Evolutionary conservation across 2,113 vertebrate species (phyloP).

Genomic region (Sardina pilchardus): DNA sequence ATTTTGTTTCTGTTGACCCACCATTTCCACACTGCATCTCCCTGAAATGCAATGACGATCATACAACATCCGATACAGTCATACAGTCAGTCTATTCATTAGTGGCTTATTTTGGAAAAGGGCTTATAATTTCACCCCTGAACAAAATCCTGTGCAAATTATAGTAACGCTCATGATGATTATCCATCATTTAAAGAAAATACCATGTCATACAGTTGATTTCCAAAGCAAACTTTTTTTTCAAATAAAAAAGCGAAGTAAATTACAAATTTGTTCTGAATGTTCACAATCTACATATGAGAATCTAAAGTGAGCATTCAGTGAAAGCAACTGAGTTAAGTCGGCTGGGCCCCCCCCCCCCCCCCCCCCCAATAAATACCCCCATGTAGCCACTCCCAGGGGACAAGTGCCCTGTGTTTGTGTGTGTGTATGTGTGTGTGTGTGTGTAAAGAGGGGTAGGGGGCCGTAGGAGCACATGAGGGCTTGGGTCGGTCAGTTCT

Average conservation of each 20-base stretch:
- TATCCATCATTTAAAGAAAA: background rate
- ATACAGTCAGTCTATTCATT: background rate
- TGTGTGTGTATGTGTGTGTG: conserved; percentile 1
- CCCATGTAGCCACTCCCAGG: background rate
- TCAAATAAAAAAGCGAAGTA: background rate
- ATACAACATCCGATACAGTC: background rate
- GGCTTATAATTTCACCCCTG: background rate
- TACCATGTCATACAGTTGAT: background rate
- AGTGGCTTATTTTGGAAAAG: background rate
- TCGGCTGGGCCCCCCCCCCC: background rate
- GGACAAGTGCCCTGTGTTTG: background rate
- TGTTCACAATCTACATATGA: background rate
- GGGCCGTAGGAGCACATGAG: background rate
- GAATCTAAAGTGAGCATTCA: background rate
- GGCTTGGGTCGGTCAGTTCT: conserved; percentile 33
- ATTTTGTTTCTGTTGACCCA: background rate
- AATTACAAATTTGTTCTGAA: background rate
- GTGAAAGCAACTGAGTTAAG: background rate
- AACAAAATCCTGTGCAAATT: background rate
- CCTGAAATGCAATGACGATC: background rate
- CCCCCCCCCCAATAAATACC: background rate
- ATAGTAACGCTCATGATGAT: background rate
- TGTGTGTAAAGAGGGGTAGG: background rate
- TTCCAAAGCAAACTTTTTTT: background rate
- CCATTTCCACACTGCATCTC: conserved; percentile 10